Evolutionary conservation across 1,140 invertebrate genomes (phyloP).

Genomic region (Drosophila fuyamai): DNA sequence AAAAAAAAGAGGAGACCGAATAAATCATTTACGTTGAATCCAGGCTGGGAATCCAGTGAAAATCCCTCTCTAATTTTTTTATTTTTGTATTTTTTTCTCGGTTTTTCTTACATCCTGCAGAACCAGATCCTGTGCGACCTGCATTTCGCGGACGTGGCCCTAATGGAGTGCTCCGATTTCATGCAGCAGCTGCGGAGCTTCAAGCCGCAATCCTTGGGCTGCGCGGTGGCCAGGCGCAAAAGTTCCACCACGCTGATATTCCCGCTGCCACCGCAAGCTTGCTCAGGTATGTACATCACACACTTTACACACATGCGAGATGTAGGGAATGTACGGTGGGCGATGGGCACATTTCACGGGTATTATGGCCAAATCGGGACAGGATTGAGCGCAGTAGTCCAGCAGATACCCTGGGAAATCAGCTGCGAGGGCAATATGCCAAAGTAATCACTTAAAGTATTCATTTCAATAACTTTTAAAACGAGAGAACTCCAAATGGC

Average conservation of each 20-base stretch:
- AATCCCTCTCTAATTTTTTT: background rate
- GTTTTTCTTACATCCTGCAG: constrained; percentile 29
- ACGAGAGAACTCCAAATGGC: too few species aligned
- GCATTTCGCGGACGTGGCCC: constrained; percentile 91
- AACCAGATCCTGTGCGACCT: constrained; percentile 85
- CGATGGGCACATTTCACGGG: constrained; percentile 15
- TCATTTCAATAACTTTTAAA: too few species aligned
- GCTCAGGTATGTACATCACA: constrained; percentile 90
- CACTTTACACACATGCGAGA: background rate
- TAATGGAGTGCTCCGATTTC: constrained; percentile 98
- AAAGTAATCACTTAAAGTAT: too few species aligned
- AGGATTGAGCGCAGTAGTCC: background rate
- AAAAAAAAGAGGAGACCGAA: constrained; percentile 1
- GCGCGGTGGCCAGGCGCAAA: constrained; percentile 95
- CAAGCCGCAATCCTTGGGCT: constrained; percentile 97
- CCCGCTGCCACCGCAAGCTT: constrained; percentile 95
- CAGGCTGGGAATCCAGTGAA: background rate
- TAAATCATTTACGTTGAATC: constrained; percentile 25
- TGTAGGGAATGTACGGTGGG: background rate
- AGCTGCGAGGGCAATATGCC: background rate
- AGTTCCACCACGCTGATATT: constrained; percentile 97
- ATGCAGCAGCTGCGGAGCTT: constrained; percentile 98
- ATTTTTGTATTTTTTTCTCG: background rate
- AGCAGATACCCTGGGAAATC: background rate
- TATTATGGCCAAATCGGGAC: constrained; percentile 7